Percentiles rank a stretch among this genome's conserved stretches.
Evolutionary conservation across 1,140 invertebrate genomes (phyloP).

Genomic region (Gonatopus flavifemur): DNA sequence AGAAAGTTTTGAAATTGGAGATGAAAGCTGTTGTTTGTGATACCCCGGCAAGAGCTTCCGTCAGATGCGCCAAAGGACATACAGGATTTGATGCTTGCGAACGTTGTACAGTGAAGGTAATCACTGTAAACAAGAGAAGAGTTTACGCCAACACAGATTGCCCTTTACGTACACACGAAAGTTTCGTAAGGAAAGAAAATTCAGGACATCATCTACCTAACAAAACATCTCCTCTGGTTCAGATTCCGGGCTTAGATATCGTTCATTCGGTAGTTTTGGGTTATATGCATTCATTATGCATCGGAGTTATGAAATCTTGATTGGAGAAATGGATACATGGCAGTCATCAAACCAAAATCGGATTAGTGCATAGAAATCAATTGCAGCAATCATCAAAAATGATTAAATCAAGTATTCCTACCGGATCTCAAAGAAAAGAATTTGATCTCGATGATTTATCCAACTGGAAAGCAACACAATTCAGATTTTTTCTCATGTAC

Average conservation of each 20-base stretch:
- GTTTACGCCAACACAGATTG: constrained; percentile 16
- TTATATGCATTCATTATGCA: constrained; percentile 23
- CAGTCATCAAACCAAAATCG: neutral
- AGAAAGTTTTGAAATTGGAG: constrained; percentile 6
- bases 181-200: constrained; percentile 11
- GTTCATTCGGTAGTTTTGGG: constrained; percentile 10
- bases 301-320: constrained; percentile 14
- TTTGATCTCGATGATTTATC: neutral
- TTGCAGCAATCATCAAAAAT: too few species aligned
- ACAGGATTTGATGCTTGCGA: constrained; percentile 20
- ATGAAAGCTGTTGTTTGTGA: constrained; percentile 14
- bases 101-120: constrained; percentile 16
- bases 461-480: constrained; percentile 11
- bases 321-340: constrained; percentile 10
- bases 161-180: constrained; percentile 10
- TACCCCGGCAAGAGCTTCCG: constrained; percentile 15
- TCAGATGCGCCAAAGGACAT: constrained; percentile 16
- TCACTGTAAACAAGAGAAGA: constrained; percentile 10
- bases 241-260: constrained; percentile 16
- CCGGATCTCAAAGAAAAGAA: constrained; percentile 9
- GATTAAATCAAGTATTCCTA: too few species aligned
- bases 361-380: too few species aligned
- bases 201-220: constrained; percentile 15
- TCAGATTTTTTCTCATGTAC: constrained; percentile 3
- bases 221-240: constrained; percentile 8